Percentiles rank a stretch among this genome's conserved stretches.
phyloP scores from a whole-genome alignment of 2,888 invertebrate species.

The Chrysolina haemoptera region DNA sequence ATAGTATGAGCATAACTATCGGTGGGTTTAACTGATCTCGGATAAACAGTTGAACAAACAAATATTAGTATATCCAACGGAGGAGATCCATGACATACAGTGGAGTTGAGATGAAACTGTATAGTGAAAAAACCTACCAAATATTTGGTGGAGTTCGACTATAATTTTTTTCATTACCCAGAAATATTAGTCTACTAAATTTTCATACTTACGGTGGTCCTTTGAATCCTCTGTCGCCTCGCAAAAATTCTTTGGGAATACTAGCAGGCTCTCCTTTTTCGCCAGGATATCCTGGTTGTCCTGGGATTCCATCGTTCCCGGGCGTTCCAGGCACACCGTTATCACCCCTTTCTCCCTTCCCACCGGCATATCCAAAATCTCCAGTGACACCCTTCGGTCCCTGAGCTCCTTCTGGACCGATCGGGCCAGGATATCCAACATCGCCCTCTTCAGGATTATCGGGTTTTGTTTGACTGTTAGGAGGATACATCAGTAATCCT shows the following conservation, averaged over 20 bases:
- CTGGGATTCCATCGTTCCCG: conserved; percentile 67
- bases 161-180: too few relatives aligned
- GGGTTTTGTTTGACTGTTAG: conserved; percentile 45
- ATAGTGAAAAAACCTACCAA: too few relatives aligned
- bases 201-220: conserved; percentile 65
- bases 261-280: conserved; percentile 74
- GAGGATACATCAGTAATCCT: conserved; percentile 57
- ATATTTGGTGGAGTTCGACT: too few relatives aligned
- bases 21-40: too few relatives aligned
- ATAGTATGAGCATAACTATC: too few relatives aligned
- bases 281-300: conserved; percentile 70
- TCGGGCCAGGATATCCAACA: conserved; percentile 70
- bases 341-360: conserved; percentile 72
- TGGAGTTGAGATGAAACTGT: too few relatives aligned
- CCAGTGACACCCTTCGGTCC: conserved; percentile 55
- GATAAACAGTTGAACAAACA: too few relatives aligned
- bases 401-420: conserved; percentile 63
- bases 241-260: conserved; percentile 70
- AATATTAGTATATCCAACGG: too few relatives aligned
- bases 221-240: conserved; percentile 71
- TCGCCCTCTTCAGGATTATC: conserved; percentile 73
- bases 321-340: conserved; percentile 62
- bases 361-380: conserved; percentile 50
- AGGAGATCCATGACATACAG: too few relatives aligned
- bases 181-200: background rate